Base-by-base conservation (phyloP, 2,113 vertebrate genomes). In the Sphyrna mokarran region DNA sequence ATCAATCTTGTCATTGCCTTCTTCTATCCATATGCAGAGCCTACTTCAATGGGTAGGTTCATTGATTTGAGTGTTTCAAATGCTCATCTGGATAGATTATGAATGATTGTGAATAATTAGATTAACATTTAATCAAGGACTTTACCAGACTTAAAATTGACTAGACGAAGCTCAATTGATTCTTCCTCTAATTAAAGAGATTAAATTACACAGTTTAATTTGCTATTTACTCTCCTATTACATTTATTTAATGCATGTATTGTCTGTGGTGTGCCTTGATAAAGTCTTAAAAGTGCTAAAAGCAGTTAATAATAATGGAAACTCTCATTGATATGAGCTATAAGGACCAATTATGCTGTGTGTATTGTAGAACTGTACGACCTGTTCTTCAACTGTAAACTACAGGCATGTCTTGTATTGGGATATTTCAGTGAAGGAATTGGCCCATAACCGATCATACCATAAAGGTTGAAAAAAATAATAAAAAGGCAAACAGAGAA, bases 1-100 rank as follows among this genome's bases (percentile, higher is more conserved):
- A 98, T 99, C 98, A 99, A 99, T 97, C 98, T 99, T 96, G 99
- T 99, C 97, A 99, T 99, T 2, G 99, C 99, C 96, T 98, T 99
- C 97, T 99, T 99, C 97, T 99, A 99, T 97, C 99, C 99, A 1
- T 99, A 99, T 0, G 97, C 98, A 68, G 97, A 98, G 96, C 98
- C 98, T 0, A 98, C 98, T 23, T 99, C 98, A 96, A 98, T 98
- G 96, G 98, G 98, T 98, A 95, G 96, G 97, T 94, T 76, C 72
- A 76, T 76, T 26, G 29, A 68, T 72, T 72, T 93, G 61, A 83
- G 22, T 93, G 61, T 11, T 37, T n/a, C n/a, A n/a, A 66, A 68
- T 93, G 33, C 8, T n/a, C 18, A 68, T 3, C 29, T 68, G 33
- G 16, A 93, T 83, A 83, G 80, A 83, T 83, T 83, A 83, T 40